These are phyloP conservation scores for Megaceryle maxima DNA, from an alignment of 2,113 vertebrate genomes.

Conservation along the genomic window DNA sequence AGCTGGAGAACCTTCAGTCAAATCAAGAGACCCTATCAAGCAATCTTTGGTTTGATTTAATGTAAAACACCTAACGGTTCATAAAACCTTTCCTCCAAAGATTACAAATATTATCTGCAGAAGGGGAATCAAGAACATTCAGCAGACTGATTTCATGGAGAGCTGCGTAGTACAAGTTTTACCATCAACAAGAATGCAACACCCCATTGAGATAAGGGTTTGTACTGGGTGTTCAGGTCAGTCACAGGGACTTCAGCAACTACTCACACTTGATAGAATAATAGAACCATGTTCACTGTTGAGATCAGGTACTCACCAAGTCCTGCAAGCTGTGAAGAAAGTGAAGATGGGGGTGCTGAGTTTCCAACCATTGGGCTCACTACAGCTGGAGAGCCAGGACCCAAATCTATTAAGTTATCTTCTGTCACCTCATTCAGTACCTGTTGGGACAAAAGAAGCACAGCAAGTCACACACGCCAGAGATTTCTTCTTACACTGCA, in stretches of 20 bases:
- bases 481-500: neutral
- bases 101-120: neutral
- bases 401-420: constrained; percentile 96
- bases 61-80: neutral
- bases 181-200: neutral
- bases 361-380: constrained; percentile 89
- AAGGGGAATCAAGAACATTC: neutral
- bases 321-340: constrained; percentile 91
- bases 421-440: constrained; percentile 93
- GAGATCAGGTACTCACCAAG: constrained; percentile 79
- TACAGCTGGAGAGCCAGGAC: constrained; percentile 95
- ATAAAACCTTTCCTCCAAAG: neutral
- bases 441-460: constrained; percentile 65
- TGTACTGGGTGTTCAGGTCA: neutral
- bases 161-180: neutral
- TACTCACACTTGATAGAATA: neutral
- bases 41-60: neutral
- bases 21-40: neutral
- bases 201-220: neutral
- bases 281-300: neutral
- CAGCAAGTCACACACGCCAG: neutral
- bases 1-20: neutral
- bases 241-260: neutral
- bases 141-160: neutral
- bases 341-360: constrained; percentile 78